Conservation (phyloP, 2,888 invertebrate species). For the Zhuqinia jingwanae region DNA sequence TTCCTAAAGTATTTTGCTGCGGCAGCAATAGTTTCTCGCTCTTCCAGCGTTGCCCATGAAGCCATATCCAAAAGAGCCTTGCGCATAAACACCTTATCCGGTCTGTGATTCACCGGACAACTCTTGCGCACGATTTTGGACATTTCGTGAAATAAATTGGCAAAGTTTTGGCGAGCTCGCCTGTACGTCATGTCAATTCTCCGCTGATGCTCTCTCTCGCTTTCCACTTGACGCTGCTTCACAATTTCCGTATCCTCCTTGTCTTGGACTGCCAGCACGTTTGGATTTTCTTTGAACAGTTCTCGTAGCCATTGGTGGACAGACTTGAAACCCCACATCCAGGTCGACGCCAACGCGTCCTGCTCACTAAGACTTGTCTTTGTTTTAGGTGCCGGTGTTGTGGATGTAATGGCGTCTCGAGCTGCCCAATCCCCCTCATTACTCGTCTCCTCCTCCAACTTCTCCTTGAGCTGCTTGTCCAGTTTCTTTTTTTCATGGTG, state of each 20-base stretch:
- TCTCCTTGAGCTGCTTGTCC: too few relatives aligned
- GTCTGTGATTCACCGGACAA: slow-evolving; percentile 30
- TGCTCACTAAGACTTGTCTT: background rate
- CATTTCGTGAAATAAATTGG: slow-evolving; percentile 45
- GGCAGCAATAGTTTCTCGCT: background rate
- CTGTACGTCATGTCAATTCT: background rate
- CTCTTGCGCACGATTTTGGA: slow-evolving; percentile 39
- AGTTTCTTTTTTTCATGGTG: background rate
- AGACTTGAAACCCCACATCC: background rate
- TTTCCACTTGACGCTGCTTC: background rate
- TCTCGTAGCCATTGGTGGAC: slow-evolving; percentile 8
- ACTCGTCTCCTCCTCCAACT: background rate
- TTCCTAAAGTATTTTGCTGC: slow-evolving; percentile 23
- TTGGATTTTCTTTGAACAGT: background rate
- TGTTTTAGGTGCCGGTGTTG: slow-evolving; percentile 12
- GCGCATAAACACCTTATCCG: slow-evolving; percentile 44
- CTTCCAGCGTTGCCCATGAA: slow-evolving; percentile 50
- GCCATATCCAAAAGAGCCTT: slow-evolving; percentile 49
- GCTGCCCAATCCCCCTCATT: slow-evolving; percentile 38
- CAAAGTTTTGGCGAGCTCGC: slow-evolving; percentile 42
- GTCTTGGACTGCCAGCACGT: background rate
- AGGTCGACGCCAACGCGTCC: background rate
- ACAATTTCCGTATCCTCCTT: background rate
- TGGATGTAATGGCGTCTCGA: background rate
- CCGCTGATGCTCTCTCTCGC: background rate